Conservation (phyloP, 2,797 vertebrate genomes). For the Microcaecilia unicolor region DNA sequence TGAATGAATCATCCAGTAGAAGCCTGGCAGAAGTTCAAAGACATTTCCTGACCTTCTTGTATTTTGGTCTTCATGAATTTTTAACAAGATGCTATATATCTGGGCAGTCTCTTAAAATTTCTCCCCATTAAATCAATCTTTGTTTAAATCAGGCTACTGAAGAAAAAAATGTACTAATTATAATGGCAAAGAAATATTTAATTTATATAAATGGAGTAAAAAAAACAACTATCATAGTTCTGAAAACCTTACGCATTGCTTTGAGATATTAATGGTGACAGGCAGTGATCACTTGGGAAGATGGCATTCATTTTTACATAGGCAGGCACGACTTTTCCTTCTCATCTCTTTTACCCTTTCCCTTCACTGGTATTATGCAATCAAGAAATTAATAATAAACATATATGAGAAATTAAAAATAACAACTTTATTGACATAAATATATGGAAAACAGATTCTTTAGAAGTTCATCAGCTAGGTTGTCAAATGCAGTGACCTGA, state of each 20-base stretch:
- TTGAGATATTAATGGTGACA: conserved; percentile 33
- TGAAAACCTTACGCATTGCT: conserved; percentile 13
- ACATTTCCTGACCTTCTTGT: conserved; percentile 66
- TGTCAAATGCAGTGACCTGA: no score
- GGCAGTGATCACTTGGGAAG: conserved; percentile 17
- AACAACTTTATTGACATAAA: neutral
- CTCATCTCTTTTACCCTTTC: neutral
- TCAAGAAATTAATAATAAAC: conserved; percentile 20
- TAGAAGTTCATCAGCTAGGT: no score
- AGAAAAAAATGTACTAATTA: conserved; percentile 19
- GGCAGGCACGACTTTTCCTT: conserved; percentile 1
- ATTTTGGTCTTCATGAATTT: conserved; percentile 56
- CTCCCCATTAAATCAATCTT: conserved; percentile 32
- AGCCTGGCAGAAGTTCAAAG: conserved; percentile 61
- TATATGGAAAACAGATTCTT: no score
- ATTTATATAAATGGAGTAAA: no score
- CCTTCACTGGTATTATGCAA: conserved; percentile 14
- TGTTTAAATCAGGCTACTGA: conserved; percentile 15
- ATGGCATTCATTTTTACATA: no score
- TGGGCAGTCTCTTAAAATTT: conserved; percentile 46
- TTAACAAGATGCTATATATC: conserved; percentile 58
- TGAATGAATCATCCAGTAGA: conserved; percentile 60
- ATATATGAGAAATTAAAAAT: conserved; percentile 6
- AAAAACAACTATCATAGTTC: conserved; percentile 22
- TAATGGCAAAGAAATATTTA: conserved; percentile 27